These are phyloP conservation scores for Periophthalmodon schlosseri DNA, from an alignment of 2,113 vertebrate species.

Conservation along the genomic window DNA sequence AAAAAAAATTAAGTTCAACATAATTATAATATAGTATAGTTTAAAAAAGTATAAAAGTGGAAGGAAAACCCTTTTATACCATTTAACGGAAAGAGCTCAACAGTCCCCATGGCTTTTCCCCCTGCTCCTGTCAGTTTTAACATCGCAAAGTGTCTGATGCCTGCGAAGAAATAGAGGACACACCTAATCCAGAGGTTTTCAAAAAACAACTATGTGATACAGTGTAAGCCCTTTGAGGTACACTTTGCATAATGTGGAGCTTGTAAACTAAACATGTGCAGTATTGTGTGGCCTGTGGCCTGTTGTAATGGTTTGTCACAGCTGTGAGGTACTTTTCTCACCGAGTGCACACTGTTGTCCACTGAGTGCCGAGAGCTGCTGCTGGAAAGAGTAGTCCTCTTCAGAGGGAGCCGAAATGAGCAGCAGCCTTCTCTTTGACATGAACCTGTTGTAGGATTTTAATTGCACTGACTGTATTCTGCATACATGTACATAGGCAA, in stretches of 20 bases:
- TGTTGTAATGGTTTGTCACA: constrained; percentile 3
- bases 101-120: constrained; percentile 68
- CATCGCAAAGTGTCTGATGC: constrained; percentile 80
- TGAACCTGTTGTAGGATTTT: constrained; percentile 65
- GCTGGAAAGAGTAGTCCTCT: constrained; percentile 79
- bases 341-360: constrained; percentile 79
- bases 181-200: background rate
- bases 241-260: background rate
- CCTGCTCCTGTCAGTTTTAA: constrained; percentile 73
- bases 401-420: constrained; percentile 76
- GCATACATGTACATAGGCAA: background rate
- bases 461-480: background rate
- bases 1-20: background rate
- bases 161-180: constrained; percentile 44
- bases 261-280: background rate
- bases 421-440: constrained; percentile 78
- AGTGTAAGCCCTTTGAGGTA: background rate
- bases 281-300: background rate
- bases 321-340: constrained; percentile 25
- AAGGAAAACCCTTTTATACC: constrained; percentile 55
- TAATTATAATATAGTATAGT: background rate
- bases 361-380: constrained; percentile 74
- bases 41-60: background rate
- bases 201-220: background rate
- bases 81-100: constrained; percentile 78